Evolutionary conservation across 2,888 invertebrate species (phyloP).

Genomic region (Drosophila phalerata): DNA sequence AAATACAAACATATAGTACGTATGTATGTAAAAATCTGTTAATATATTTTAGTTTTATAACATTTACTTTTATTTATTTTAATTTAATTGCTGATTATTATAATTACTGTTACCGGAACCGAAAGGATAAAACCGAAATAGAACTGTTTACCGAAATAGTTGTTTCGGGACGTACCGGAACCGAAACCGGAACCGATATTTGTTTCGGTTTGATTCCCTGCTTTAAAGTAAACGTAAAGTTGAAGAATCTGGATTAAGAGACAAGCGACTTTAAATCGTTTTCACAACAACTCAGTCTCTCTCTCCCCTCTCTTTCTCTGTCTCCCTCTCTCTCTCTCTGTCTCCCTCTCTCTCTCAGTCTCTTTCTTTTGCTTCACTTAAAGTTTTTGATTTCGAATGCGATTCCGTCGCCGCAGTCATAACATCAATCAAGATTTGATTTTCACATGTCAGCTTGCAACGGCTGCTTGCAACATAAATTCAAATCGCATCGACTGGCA

Average conservation of each 20-base stretch:
- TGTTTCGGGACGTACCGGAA: no score
- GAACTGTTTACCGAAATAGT: no score
- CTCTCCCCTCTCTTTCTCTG: background rate
- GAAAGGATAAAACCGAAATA: no score
- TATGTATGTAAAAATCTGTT: no score
- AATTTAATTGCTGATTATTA: no score
- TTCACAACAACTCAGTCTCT: conserved; percentile 13
- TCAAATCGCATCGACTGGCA: conserved; percentile 65
- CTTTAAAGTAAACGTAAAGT: background rate
- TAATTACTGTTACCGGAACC: no score
- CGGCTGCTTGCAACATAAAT: conserved; percentile 63
- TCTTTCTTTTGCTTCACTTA: background rate
- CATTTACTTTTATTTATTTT: no score
- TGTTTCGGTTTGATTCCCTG: no score
- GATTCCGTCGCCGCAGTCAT: conserved; percentile 65
- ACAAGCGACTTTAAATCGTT: conserved; percentile 28
- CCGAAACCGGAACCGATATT: no score
- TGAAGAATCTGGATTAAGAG: conserved; percentile 5
- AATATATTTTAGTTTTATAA: no score
- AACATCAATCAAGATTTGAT: conserved; percentile 81
- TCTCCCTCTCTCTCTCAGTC: background rate
- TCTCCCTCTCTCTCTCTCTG: background rate
- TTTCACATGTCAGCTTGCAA: conserved; percentile 72
- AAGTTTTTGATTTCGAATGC: conserved; percentile 48
- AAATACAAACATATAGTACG: no score